Conservation (phyloP, 2,797 vertebrate species). For the Sebastiscus albofasciatus region DNA sequence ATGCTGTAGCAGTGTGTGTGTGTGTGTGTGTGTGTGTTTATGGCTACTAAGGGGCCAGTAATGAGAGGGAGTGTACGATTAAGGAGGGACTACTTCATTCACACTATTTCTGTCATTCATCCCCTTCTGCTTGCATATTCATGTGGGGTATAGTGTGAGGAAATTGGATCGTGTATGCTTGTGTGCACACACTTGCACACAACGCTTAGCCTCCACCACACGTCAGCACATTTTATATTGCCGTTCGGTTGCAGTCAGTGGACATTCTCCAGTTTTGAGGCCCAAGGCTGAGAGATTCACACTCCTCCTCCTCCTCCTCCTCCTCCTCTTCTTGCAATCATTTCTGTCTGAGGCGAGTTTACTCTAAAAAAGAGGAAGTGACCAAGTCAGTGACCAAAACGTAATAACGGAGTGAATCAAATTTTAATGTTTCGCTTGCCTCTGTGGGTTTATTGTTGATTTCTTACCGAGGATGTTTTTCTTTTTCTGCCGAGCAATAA, state of each 20-base stretch:
- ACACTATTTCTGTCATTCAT: conserved; percentile 48
- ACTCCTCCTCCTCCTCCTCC: conserved; percentile 6
- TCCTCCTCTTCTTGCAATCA: not conserved
- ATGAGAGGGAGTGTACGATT: conserved; percentile 11
- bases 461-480: not conserved
- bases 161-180: conserved; percentile 43
- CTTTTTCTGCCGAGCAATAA: not conserved
- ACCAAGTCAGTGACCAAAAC: not conserved
- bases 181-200: conserved; percentile 22
- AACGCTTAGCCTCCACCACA: conserved; percentile 26
- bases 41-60: not conserved
- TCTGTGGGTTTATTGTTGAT: conserved; percentile 3
- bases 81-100: conserved; percentile 46
- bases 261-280: conserved; percentile 35
- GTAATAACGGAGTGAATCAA: not conserved
- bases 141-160: conserved; percentile 45
- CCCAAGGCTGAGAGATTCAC: conserved; percentile 2
- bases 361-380: not conserved
- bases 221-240: conserved; percentile 38
- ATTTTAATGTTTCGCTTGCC: not conserved
- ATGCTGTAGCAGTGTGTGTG: not conserved
- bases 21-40: not conserved
- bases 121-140: conserved; percentile 33
- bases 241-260: conserved; percentile 24
- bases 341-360: not conserved